phyloP scores from a whole-genome alignment of 2,888 invertebrate species.

The Ferdinandea cuprea region DNA sequence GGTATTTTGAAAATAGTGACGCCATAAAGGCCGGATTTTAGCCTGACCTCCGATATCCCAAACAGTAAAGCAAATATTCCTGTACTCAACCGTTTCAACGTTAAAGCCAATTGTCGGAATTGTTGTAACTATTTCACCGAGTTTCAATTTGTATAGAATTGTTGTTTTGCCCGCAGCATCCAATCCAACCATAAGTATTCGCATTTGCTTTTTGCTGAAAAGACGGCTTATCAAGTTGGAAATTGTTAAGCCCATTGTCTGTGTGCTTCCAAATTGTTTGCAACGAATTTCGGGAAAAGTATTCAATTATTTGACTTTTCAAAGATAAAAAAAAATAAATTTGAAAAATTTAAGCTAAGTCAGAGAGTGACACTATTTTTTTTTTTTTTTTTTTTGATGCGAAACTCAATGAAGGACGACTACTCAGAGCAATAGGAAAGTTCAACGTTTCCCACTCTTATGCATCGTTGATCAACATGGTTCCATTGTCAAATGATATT shows the following conservation, averaged over 20 bases:
- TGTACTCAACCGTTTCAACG: constrained; percentile 75
- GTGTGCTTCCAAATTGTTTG: not conserved
- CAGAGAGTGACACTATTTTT: too few species aligned
- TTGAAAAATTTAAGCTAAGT: too few species aligned
- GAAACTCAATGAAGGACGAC: too few species aligned
- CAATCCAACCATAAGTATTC: constrained; percentile 76
- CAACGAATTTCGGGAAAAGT: not conserved
- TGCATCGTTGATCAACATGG: too few species aligned
- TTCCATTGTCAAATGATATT: too few species aligned
- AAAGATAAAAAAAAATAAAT: too few species aligned
- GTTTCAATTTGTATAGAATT: constrained; percentile 76
- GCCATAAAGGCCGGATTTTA: constrained; percentile 76
- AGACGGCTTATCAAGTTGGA: constrained; percentile 70
- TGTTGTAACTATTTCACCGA: constrained; percentile 75
- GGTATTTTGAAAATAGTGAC: constrained; percentile 75
- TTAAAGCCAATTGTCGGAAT: constrained; percentile 77
- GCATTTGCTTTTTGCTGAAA: constrained; percentile 72
- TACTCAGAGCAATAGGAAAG: too few species aligned
- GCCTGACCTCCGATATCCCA: constrained; percentile 77
- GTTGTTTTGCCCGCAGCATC: constrained; percentile 77
- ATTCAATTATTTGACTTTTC: not conserved
- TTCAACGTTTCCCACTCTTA: too few species aligned
- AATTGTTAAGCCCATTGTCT: constrained; percentile 73
- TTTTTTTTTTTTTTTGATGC: too few species aligned
- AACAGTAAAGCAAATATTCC: constrained; percentile 76